Evolutionary conservation across 2,888 invertebrate species (phyloP), one percentile per base, ranked within the genome.

Genomic region (Leptinotarsa juncta): DNA sequence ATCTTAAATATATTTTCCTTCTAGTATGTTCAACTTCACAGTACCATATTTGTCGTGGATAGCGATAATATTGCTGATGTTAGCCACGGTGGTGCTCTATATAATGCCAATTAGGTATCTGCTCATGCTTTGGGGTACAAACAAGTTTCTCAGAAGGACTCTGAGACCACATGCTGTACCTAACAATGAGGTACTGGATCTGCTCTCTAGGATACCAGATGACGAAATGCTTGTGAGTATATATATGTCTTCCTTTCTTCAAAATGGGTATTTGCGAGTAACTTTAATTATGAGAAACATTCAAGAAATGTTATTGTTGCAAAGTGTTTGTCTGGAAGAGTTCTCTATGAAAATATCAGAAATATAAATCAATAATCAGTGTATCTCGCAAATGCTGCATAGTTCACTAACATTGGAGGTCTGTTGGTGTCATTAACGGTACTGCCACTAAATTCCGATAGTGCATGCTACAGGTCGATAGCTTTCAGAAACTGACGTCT

Each of bases 151-250:
- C 42, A 93, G 97, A 83, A 95, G 97, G 88, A 92, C 99, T 75
- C 89, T 98, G 71, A 91, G 97, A 80, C 98, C 99, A 7, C 95
- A 98, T 87, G 94, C 96, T 53, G 95, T 99, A 88, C 96, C 97
- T 14, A 99, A 99, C 89, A 99, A 99, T 89, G 99, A 99, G 90
- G 89, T 99, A 12, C 88, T 99, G 79, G 99, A 99, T 90, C 93
- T 97, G 84, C 89, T 99, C 77, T 97, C 98, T 0, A 91, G 99
- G 81, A 96, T 99, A 70, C 98, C 98, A 50, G 96, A 97, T 85
- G 96, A 98, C 86, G 96, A 96, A 88, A 95, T 94, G 89, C 89
- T 97, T 89, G 97, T 98, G 88, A 93, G 92, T 89, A 85, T 16
- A 14, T 66, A 68, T 70, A 23, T 32, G 65, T 66, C 15, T 18